Base-by-base conservation (phyloP, 2,113 vertebrate species). In the Lipotes vexillifer region DNA sequence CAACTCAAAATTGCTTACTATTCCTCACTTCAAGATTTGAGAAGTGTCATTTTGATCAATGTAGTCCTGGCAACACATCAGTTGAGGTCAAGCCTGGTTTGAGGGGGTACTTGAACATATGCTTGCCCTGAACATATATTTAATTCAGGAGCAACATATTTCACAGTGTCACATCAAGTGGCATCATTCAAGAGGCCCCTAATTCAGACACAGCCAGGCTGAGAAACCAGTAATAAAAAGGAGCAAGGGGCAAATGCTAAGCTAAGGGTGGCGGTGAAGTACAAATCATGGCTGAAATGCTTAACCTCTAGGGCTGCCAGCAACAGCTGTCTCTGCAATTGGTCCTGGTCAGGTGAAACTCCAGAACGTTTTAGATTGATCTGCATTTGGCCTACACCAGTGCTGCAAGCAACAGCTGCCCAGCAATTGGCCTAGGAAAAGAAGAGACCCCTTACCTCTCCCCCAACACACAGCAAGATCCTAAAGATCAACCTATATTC, bases 61-160 rank as follows among this genome's bases (percentile, higher is more conserved):
- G 63, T 27, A 57, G 66, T 89, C 44, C 36, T 31, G 4, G 61
- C 31, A 85, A 36, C 88, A 94, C 69, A 95, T 93, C 89, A 89
- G 29, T 65, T 57, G 52, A 81, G 44, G 63, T n/a, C 46, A 94
- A 49, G 46, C 29, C 72, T 93, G 49, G 88, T 92, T 82, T 88
- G 66, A 78, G 44, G 65, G 11, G 1, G 25, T 77, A 20, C 23
- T 57, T 93, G 57, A 95, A 97, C 61, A 85, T 52, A 90, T 29
- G 36, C 78, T 93, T 94, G 57, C 25, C 82, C 93, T 57, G 25
- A 96, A 95, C 65, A 87, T 89, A 29, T 57, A 83, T 93, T 94
- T 94, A 92, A 92, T 94, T 95, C 81, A 93, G 63, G 36, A 94
- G 88, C 29, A 92, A 44, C 63, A 78, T 86, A 90, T 91, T 96